phyloP scores from a whole-genome alignment of 2,113 vertebrate genomes.

The Nyctereutes procyonoides region DNA sequence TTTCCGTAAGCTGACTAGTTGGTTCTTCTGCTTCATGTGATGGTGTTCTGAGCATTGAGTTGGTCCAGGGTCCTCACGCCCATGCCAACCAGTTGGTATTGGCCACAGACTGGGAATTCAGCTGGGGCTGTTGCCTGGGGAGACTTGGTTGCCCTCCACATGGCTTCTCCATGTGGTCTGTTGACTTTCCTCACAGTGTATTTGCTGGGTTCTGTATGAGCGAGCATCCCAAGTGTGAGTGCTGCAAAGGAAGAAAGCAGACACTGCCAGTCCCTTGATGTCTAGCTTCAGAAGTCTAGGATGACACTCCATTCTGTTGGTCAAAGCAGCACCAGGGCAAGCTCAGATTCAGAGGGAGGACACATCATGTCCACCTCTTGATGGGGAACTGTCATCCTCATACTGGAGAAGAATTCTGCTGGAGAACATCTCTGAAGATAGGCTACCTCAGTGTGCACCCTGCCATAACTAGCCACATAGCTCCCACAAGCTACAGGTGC shows the following conservation, averaged over 20 bases:
- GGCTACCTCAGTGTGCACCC: neutral
- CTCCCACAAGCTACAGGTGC: neutral
- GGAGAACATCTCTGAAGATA: neutral
- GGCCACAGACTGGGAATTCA: neutral
- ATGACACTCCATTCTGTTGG: neutral
- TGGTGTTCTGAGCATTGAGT: neutral
- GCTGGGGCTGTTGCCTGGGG: neutral
- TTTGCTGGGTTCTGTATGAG: neutral
- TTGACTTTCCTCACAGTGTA: neutral
- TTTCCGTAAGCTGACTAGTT: neutral
- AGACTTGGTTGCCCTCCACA: neutral
- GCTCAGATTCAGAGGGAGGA: neutral
- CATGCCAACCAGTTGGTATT: too few relatives aligned
- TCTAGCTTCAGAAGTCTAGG: neutral
- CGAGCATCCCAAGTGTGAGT: neutral
- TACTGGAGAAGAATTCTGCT: neutral
- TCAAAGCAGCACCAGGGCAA: neutral
- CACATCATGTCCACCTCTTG: neutral
- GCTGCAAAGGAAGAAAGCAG: neutral
- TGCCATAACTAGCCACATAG: neutral
- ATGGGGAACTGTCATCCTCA: too few relatives aligned
- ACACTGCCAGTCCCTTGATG: neutral
- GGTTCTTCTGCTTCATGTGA: neutral
- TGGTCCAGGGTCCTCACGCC: neutral
- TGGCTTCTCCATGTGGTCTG: neutral